phyloP scores from a whole-genome alignment of 2,797 vertebrate species.

The Oreonectes daqikongensis region DNA sequence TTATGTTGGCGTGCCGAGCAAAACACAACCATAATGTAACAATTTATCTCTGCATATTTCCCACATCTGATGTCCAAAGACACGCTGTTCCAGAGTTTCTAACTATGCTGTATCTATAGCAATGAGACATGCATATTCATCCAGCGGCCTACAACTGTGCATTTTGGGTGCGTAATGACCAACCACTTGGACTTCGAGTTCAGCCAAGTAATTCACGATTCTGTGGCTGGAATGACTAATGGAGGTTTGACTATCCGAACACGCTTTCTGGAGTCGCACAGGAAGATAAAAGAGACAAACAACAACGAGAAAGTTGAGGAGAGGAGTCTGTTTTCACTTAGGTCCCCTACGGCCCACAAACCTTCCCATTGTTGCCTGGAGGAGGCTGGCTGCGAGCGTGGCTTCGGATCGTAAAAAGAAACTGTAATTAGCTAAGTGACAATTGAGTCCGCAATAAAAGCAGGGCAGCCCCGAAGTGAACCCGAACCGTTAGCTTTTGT shows the following conservation, averaged over 20 bases:
- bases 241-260: slow-evolving; percentile 57
- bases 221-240: slow-evolving; percentile 58
- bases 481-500: slow-evolving; percentile 45
- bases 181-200: slow-evolving; percentile 50
- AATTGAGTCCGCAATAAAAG: slow-evolving; percentile 57
- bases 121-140: slow-evolving; percentile 54
- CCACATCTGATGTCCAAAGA: slow-evolving; percentile 42
- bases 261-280: slow-evolving; percentile 56
- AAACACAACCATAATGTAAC: slow-evolving; percentile 53
- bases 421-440: slow-evolving; percentile 61
- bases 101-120: slow-evolving; percentile 49
- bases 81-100: slow-evolving; percentile 35
- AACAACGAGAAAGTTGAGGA: slow-evolving; percentile 53
- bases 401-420: slow-evolving; percentile 52
- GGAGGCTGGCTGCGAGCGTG: slow-evolving; percentile 41
- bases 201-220: slow-evolving; percentile 58
- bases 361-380: slow-evolving; percentile 54
- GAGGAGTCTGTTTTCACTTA: slow-evolving; percentile 61
- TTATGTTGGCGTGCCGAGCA: slow-evolving; percentile 43
- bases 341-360: slow-evolving; percentile 36
- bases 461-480: slow-evolving; percentile 45
- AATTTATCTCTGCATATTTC: slow-evolving; percentile 45
- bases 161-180: slow-evolving; percentile 51
- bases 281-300: slow-evolving; percentile 58
- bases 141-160: slow-evolving; percentile 41